These are phyloP conservation scores for Tanaodytes sp. DNA, from an alignment of 2,888 invertebrate genomes.

Conservation along the genomic window DNA sequence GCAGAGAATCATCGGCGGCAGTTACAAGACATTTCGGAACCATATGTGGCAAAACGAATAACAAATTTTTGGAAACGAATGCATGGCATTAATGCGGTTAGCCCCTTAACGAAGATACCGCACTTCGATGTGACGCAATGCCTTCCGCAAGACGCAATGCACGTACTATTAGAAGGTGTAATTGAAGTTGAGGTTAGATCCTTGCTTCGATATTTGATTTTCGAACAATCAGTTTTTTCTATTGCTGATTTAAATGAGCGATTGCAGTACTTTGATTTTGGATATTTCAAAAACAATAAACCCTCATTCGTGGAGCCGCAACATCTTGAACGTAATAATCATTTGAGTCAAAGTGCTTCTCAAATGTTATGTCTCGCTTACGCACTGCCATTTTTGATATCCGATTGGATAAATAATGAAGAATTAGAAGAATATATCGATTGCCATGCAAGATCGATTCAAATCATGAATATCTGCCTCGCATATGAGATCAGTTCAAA, in stretches of 20 bases:
- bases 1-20: neutral
- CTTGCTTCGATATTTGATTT: neutral
- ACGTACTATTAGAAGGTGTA: conserved; percentile 12
- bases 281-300: conserved; percentile 44
- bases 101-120: neutral
- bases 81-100: conserved; percentile 3
- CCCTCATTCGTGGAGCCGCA: conserved; percentile 21
- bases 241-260: conserved; percentile 1
- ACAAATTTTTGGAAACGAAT: conserved; percentile 7
- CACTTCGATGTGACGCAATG: conserved; percentile 5
- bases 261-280: conserved; percentile 33
- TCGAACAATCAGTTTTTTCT: neutral
- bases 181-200: neutral
- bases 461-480: conserved; percentile 16
- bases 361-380: conserved; percentile 14
- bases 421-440: neutral
- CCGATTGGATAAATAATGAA: neutral
- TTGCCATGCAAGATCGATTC: conserved; percentile 5
- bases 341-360: conserved; percentile 42
- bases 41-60: too few relatives aligned
- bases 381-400: conserved; percentile 10
- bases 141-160: conserved; percentile 16
- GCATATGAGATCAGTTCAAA: neutral
- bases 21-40: too few relatives aligned
- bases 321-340: conserved; percentile 14